Evolutionary conservation across 2,113 vertebrate genomes (phyloP).

Genomic region (Pycnonotus jocosus): DNA sequence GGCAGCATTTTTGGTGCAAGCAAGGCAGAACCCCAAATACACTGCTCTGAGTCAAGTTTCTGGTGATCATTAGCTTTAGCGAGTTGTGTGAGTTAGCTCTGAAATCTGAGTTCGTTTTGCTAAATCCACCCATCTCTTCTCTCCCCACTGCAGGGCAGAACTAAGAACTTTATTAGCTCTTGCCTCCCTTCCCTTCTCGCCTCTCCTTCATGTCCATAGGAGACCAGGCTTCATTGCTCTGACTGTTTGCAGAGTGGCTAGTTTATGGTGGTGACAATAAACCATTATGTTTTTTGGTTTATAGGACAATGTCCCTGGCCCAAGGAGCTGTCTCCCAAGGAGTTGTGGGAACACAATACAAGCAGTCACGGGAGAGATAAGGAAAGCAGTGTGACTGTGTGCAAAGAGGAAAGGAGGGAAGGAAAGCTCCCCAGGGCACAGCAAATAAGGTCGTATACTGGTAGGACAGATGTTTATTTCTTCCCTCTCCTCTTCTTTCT

Average conservation of each 20-base stretch:
- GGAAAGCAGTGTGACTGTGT: not conserved
- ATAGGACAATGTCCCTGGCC: not conserved
- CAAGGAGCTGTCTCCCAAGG: not conserved
- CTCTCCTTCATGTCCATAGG: not conserved
- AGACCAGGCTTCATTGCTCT: not conserved
- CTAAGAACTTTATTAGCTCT: not conserved
- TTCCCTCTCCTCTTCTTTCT: not conserved
- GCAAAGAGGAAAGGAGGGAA: not conserved
- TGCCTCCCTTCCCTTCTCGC: not conserved
- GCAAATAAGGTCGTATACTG: not conserved
- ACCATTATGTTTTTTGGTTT: not conserved
- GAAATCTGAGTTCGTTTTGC: not conserved
- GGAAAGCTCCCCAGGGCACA: not conserved
- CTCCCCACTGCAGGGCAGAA: not conserved
- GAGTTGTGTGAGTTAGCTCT: not conserved
- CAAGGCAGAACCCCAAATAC: not conserved
- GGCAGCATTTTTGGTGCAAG: not conserved
- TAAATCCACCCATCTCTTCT: not conserved
- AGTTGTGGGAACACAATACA: not conserved
- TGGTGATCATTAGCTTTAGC: not conserved
- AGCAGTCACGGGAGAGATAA: not conserved
- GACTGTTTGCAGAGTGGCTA: not conserved
- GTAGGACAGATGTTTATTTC: conserved; percentile 16
- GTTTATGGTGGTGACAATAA: not conserved
- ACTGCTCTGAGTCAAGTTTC: not conserved